A percentile compares a stretch with the other conserved stretches of the same genome.
phyloP scores from a whole-genome alignment of 1,140 invertebrate genomes.

The Lineus longissimus region DNA sequence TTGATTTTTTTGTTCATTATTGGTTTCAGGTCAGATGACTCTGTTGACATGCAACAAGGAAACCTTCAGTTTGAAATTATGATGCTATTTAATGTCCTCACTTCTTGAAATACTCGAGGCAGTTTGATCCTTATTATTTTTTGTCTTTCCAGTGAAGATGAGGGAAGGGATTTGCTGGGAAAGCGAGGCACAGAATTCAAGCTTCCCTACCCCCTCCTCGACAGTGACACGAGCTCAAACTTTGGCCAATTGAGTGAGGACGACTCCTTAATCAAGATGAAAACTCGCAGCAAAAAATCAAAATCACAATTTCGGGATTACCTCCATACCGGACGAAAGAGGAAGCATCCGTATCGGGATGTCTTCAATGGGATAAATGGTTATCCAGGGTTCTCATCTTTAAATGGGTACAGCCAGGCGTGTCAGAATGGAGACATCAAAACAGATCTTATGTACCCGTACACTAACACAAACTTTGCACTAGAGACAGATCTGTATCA shows the following conservation, averaged over 20 bases:
- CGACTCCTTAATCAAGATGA: constrained; percentile 34
- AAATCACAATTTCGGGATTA: constrained; percentile 91
- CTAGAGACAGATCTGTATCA: constrained; percentile 44
- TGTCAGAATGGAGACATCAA: constrained; percentile 33
- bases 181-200: constrained; percentile 99
- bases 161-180: constrained; percentile 89
- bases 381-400: constrained; percentile 38
- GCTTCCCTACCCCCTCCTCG: constrained; percentile 86
- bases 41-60: not conserved
- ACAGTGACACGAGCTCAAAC: constrained; percentile 48
- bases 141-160: constrained; percentile 79
- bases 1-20: constrained; percentile 21
- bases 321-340: constrained; percentile 84
- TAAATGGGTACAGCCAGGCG: constrained; percentile 44
- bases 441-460: constrained; percentile 44
- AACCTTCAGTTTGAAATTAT: not conserved
- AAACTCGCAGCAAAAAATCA: constrained; percentile 67
- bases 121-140: no score
- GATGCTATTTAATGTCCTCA: constrained; percentile 12
- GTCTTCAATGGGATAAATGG: constrained; percentile 50
- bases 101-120: constrained; percentile 8
- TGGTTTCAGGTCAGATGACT: not conserved
- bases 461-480: constrained; percentile 36
- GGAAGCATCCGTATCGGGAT: constrained; percentile 60
- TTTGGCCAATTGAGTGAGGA: constrained; percentile 45